A percentile compares a stretch with the other conserved stretches of the same genome.
These are phyloP conservation scores for Cydia strobilella DNA, from an alignment of 1,140 invertebrate species.

Conservation along the genomic window DNA sequence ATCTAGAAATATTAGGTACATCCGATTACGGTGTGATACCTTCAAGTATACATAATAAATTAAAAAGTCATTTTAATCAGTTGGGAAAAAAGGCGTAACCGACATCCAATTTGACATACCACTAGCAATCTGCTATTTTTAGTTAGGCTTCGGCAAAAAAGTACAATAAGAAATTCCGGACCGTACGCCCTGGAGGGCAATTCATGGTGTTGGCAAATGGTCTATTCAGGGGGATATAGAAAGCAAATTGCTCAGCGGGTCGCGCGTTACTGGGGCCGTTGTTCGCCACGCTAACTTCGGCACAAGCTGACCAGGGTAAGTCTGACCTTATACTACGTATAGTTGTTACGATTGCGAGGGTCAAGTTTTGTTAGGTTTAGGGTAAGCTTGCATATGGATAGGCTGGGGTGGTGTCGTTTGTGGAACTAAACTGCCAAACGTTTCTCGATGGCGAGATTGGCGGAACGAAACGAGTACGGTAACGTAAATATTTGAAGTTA, in stretches of 20 bases:
- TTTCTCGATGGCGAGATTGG: neutral
- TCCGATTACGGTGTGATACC: too few species aligned
- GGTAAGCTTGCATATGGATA: neutral
- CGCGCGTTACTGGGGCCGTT: neutral
- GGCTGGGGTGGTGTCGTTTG: neutral
- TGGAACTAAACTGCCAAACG: neutral
- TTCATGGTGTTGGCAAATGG: conserved; percentile 25
- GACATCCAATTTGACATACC: neutral
- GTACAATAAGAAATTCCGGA: conserved; percentile 7
- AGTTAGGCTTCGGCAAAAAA: neutral
- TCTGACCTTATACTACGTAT: neutral
- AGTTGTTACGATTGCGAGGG: neutral
- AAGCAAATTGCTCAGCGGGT: conserved; percentile 23
- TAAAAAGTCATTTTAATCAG: too few species aligned
- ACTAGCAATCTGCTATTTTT: neutral
- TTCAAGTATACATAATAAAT: too few species aligned
- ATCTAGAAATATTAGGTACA: too few species aligned
- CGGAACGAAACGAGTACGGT: neutral
- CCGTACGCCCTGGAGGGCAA: neutral
- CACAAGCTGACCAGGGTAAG: neutral
- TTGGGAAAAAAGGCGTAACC: too few species aligned
- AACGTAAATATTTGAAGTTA: neutral
- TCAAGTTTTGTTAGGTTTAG: neutral
- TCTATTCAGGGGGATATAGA: neutral
- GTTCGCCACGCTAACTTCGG: neutral